Conservation (phyloP, 2,113 vertebrate genomes). For the Pterocles orientalis region DNA sequence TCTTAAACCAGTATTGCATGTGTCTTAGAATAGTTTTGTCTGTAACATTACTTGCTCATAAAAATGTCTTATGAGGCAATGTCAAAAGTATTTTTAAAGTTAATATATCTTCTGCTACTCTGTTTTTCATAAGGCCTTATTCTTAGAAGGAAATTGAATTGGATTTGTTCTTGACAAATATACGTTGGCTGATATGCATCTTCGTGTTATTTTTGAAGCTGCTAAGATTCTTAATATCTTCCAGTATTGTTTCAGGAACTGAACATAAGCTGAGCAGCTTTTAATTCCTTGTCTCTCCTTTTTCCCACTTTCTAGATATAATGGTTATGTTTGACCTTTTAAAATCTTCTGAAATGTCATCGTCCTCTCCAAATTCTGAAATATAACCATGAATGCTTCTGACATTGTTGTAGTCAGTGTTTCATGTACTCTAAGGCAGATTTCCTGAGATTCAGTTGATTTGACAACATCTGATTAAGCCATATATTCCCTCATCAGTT, state of each 20-base stretch:
- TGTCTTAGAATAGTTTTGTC: neutral
- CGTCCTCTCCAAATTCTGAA: neutral
- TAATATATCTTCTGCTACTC: neutral
- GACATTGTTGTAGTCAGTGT: neutral
- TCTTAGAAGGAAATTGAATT: neutral
- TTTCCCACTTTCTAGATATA: neutral
- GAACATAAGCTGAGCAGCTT: neutral
- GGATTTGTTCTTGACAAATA: neutral
- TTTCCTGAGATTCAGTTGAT: neutral
- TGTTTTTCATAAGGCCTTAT: neutral
- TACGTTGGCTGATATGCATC: neutral
- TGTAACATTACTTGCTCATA: neutral
- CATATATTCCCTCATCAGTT: neutral
- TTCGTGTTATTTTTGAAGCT: neutral
- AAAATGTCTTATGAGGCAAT: neutral
- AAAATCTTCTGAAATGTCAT: conserved; percentile 20
- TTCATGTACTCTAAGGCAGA: neutral
- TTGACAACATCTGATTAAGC: neutral
- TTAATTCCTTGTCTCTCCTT: neutral
- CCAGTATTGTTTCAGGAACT: neutral
- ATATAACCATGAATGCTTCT: neutral
- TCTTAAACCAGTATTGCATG: neutral
- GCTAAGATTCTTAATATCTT: neutral
- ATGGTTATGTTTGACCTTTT: conserved; percentile 43
- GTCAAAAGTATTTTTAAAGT: neutral